Conservation (phyloP, 2,888 invertebrate genomes). For the Opisthograptis luteolata region DNA sequence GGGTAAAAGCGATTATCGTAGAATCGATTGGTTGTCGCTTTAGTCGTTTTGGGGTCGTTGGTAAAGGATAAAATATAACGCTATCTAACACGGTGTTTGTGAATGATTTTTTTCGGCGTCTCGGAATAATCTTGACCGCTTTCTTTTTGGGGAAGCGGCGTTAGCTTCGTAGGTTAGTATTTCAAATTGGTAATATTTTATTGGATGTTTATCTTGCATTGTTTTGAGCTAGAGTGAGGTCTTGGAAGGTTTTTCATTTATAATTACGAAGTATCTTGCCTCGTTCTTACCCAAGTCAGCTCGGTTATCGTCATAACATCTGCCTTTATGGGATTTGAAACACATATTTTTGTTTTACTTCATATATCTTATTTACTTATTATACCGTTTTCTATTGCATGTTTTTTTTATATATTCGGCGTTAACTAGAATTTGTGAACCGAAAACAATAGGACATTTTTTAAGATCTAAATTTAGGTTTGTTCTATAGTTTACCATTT, state of each 20-base stretch:
- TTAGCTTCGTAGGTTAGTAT: slow-evolving; percentile 40
- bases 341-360: slow-evolving; percentile 19
- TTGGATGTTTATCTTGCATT: slow-evolving; percentile 42
- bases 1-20: slow-evolving; percentile 44
- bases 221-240: slow-evolving; percentile 38
- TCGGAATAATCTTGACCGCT: slow-evolving; percentile 49
- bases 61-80: slow-evolving; percentile 48
- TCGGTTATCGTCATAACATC: slow-evolving; percentile 67
- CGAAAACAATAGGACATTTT: too few relatives aligned
- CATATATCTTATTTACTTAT: too few relatives aligned
- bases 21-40: slow-evolving; percentile 35
- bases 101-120: slow-evolving; percentile 58
- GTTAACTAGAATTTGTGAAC: too few relatives aligned
- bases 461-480: too few relatives aligned
- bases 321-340: slow-evolving; percentile 51
- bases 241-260: slow-evolving; percentile 61
- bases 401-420: too few relatives aligned
- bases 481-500: not conserved
- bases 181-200: slow-evolving; percentile 34
- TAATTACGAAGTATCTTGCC: slow-evolving; percentile 62
- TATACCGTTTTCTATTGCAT: too few relatives aligned
- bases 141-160: slow-evolving; percentile 35
- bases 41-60: slow-evolving; percentile 45
- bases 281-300: slow-evolving; percentile 55
- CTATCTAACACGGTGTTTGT: slow-evolving; percentile 64